A percentile compares a stretch with the other conserved stretches of the same genome.
These are phyloP conservation scores for Venturia canescens DNA, from an alignment of 1,140 invertebrate species.

Conservation along the genomic window DNA sequence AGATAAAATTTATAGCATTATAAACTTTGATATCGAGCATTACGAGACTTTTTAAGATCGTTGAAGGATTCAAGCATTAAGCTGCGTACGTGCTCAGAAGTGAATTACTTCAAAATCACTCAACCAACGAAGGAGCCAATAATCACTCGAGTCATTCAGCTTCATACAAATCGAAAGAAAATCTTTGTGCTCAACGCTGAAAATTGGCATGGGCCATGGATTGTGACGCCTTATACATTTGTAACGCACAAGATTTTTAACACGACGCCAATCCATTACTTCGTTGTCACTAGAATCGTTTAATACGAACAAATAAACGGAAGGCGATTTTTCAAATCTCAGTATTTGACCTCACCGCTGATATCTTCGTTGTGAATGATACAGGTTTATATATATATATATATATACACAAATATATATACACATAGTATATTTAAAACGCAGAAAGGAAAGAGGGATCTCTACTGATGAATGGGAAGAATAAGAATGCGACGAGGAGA, in stretches of 20 bases:
- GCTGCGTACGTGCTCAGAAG: neutral
- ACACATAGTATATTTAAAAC: slow-evolving; percentile 9
- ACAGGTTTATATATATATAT: slow-evolving; percentile 24
- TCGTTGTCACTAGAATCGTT: neutral
- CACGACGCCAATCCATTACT: neutral
- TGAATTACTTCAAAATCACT: neutral
- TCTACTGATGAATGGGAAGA: neutral
- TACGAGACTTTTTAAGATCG: neutral
- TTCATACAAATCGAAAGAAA: no score
- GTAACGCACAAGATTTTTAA: neutral
- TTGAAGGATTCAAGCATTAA: neutral
- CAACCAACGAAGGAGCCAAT: neutral
- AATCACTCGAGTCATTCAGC: neutral
- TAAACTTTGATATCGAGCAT: slow-evolving; percentile 9
- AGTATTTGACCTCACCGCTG: neutral
- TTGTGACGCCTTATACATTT: no score
- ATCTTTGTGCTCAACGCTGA: no score
- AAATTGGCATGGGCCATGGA: no score
- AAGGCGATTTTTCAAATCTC: neutral
- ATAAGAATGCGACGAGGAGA: neutral
- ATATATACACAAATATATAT: neutral
- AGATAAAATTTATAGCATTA: neutral
- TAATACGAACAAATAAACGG: neutral
- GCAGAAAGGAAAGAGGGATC: slow-evolving; percentile 5
- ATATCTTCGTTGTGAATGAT: slow-evolving; percentile 18